Evolutionary conservation across 2,888 invertebrate genomes (phyloP).

Genomic region (Agrotis puta): DNA sequence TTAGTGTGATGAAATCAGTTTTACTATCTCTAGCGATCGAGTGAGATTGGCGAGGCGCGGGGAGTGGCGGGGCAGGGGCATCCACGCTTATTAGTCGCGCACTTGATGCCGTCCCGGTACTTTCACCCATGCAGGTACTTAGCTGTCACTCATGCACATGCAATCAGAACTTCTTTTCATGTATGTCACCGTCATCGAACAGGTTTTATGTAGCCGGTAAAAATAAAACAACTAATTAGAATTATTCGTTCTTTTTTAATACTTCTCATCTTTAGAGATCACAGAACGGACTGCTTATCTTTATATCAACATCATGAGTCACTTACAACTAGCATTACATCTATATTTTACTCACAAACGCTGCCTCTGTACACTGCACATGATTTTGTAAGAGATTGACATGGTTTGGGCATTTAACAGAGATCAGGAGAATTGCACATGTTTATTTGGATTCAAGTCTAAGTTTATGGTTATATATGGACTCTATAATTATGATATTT

Average conservation of each 20-base stretch:
- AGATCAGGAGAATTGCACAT: slow-evolving; percentile 1
- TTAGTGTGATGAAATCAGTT: slow-evolving; percentile 86
- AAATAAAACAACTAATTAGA: slow-evolving; percentile 65
- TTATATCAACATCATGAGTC: slow-evolving; percentile 52
- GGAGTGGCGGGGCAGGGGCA: slow-evolving; percentile 70
- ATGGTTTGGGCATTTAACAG: slow-evolving; percentile 23
- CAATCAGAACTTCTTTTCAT: slow-evolving; percentile 74
- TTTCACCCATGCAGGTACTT: slow-evolving; percentile 85
- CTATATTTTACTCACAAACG: slow-evolving; percentile 27
- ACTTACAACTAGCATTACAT: slow-evolving; percentile 48
- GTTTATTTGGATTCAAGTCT: not conserved
- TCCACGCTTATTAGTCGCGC: slow-evolving; percentile 79
- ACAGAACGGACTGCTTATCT: slow-evolving; percentile 60
- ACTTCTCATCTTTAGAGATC: slow-evolving; percentile 63
- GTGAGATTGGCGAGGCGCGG: slow-evolving; percentile 81
- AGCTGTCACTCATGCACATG: slow-evolving; percentile 82
- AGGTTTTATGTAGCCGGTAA: slow-evolving; percentile 38
- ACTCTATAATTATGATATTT: no score
- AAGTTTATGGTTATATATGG: not conserved
- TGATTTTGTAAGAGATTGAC: slow-evolving; percentile 35
- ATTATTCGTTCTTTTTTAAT: slow-evolving; percentile 67
- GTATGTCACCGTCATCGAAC: slow-evolving; percentile 61
- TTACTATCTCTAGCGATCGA: slow-evolving; percentile 87
- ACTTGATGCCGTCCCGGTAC: slow-evolving; percentile 84
- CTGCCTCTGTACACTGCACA: slow-evolving; percentile 24